A percentile compares a stretch with the other conserved stretches of the same genome.
These are phyloP conservation scores for Colossoma macropomum DNA, from an alignment of 2,113 vertebrate genomes.

Conservation along the genomic window DNA sequence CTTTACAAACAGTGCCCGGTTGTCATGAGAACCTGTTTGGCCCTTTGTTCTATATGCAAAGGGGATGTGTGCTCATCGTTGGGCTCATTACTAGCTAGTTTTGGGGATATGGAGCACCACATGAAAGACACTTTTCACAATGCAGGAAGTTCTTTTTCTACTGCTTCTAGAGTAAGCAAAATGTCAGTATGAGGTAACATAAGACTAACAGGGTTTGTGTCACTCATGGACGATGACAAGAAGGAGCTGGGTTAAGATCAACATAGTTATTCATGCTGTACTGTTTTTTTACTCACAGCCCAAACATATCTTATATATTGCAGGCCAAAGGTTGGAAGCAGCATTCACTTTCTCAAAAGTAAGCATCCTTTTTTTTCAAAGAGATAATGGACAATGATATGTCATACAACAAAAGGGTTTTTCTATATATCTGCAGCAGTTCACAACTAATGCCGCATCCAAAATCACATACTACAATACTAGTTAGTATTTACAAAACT, in stretches of 20 bases:
- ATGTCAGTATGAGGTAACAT: background rate
- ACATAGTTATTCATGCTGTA: background rate
- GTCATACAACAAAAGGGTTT: no score
- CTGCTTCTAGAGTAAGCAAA: background rate
- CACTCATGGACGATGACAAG: background rate
- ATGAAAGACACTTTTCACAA: background rate
- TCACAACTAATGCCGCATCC: no score
- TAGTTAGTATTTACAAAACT: no score
- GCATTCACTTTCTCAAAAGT: no score
- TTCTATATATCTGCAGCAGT: no score
- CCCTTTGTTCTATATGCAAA: conserved; percentile 12
- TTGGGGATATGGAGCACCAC: background rate
- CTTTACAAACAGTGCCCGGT: background rate
- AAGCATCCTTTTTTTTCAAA: no score
- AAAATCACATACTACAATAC: no score
- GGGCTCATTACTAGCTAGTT: background rate
- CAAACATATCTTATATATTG: no score
- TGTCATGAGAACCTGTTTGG: conserved; percentile 21
- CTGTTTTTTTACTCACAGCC: background rate
- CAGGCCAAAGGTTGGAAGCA: no score
- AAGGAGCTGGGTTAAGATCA: background rate
- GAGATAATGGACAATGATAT: no score
- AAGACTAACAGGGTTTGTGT: background rate
- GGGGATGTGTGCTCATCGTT: conserved; percentile 3
- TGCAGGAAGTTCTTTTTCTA: background rate